Percentiles rank a stretch among this genome's conserved stretches.
Conservation (phyloP, 2,113 vertebrate genomes). For the Microtus richardsoni region DNA sequence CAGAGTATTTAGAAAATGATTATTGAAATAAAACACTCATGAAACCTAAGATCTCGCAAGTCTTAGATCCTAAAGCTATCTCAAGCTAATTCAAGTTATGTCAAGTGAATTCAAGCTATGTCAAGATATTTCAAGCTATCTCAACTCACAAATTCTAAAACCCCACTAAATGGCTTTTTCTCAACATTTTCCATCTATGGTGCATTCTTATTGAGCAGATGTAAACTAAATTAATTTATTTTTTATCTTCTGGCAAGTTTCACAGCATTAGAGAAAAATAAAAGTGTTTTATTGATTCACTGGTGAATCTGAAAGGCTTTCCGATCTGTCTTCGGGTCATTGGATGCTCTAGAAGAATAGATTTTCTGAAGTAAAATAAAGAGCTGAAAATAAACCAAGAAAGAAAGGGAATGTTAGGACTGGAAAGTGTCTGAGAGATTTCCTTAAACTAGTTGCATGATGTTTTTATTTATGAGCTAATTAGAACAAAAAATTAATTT, state of each 20-base stretch:
- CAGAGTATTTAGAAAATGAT: conserved; percentile 1
- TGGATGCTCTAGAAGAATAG: conserved; percentile 45
- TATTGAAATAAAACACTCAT: not conserved
- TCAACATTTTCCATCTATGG: not conserved
- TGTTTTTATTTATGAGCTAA: not conserved
- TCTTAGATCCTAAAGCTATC: not conserved
- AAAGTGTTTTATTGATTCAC: conserved; percentile 75
- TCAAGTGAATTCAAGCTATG: not conserved
- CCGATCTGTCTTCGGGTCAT: conserved; percentile 55
- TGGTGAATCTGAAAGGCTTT: conserved; percentile 75
- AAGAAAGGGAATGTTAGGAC: not conserved
- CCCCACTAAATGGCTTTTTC: not conserved
- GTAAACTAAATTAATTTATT: conserved; percentile 75
- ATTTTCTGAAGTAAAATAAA: conserved; percentile 62
- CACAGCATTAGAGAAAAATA: conserved; percentile 62
- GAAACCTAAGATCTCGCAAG: not conserved
- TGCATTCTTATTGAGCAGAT: conserved; percentile 38
- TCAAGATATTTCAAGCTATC: not conserved
- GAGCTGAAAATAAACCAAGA: conserved; percentile 5
- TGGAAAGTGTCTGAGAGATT: not conserved
- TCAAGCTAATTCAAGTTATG: not conserved
- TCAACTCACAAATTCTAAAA: conserved; percentile 17
- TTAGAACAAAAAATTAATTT: not conserved
- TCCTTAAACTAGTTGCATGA: not conserved
- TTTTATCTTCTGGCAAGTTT: conserved; percentile 72